Evolutionary conservation across 2,888 invertebrate species (phyloP), one percentile per base, ranked within the genome.

Genomic region (Pseudococcus viburni): DNA sequence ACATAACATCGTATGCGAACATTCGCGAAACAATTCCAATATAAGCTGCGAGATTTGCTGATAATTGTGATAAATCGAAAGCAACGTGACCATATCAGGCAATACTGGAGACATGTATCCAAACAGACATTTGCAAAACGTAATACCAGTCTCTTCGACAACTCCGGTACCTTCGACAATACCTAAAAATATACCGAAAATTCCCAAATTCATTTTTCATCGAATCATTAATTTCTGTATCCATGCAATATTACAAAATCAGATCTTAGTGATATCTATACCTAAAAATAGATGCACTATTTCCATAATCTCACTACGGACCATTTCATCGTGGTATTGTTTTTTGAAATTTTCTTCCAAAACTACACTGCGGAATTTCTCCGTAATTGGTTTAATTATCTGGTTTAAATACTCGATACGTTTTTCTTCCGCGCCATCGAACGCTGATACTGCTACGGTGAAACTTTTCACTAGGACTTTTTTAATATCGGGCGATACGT

Each of bases 51-150:
- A 95, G 89, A 97, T 94, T 89, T 95, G 94, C 88, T 95, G 95
- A 91, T 96, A 96, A 92, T 96, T 96, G 91, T 95, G 95, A 91
- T 96, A 97, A 51, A 95, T 91, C 89, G 93, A 94, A 89, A 97
- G 91, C 84, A 96, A 93, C n/a, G 93, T 93, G 1, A 95, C 94
- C 89, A 95, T 92, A 91, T 95, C 94, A 33, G 93, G 93, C 90
- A 96, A 91, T 59, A 95, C 93, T 8, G 94, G 94, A 84, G 93
- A 92, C 15, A 95, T 91, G 91, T 95, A 93, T 90, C 94, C 93
- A 91, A 94, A 95, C 59, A 94, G 91, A 86, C 92, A 90, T 89
- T 92, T 91, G 0, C 93, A 93, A 0, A 93, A 93, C 7, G 92
- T 90, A 84, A 92, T 92, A 89, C 93, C 92, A 5, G 93, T 92